A percentile compares a stretch with the other conserved stretches of the same genome.
Evolutionary conservation across 2,888 invertebrate genomes (phyloP).

Genomic region (Pammene aurita): DNA sequence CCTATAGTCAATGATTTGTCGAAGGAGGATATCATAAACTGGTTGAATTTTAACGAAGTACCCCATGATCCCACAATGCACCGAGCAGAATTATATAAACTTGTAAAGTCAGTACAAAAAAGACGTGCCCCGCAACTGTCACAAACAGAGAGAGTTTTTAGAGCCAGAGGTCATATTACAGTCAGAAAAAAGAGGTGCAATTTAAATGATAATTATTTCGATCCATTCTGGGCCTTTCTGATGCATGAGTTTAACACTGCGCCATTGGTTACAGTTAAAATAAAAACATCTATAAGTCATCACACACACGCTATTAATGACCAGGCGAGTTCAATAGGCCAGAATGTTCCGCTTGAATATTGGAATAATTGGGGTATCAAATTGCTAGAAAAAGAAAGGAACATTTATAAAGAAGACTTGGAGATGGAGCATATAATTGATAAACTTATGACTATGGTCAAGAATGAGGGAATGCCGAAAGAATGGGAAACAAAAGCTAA

Average conservation of each 20-base stretch:
- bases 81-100: conserved; percentile 20
- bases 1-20: background rate
- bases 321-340: background rate
- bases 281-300: background rate
- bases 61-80: conserved; percentile 25
- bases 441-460: conserved; percentile 20
- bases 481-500: background rate
- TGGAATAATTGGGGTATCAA: conserved; percentile 18
- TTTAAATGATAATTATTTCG: conserved; percentile 11
- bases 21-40: conserved; percentile 28
- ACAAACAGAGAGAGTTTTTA: background rate
- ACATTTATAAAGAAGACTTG: conserved; percentile 14
- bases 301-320: background rate
- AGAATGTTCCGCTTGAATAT: conserved; percentile 9
- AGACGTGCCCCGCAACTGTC: background rate
- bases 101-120: conserved; percentile 13
- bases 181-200: conserved; percentile 7
- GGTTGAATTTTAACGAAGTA: conserved; percentile 23
- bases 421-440: conserved; percentile 37
- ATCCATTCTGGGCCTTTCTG: conserved; percentile 25
- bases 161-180: conserved; percentile 7
- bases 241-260: background rate
- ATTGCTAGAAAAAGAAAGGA: background rate
- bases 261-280: background rate
- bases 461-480: conserved; percentile 3